These are phyloP conservation scores for Tachina grossa DNA, from an alignment of 2,888 invertebrate genomes.

Conservation along the genomic window DNA sequence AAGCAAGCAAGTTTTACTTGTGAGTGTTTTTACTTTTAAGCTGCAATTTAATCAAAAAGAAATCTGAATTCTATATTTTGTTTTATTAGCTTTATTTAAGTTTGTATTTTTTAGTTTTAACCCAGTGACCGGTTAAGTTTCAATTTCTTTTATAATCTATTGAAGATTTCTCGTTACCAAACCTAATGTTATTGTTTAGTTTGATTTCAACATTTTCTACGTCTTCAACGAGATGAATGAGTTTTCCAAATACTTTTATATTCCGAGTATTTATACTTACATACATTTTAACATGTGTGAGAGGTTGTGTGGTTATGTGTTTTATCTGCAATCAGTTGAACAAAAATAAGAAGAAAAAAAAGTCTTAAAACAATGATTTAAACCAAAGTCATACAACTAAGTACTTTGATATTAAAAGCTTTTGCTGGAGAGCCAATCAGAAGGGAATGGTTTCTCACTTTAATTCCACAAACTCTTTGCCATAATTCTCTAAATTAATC, in stretches of 20 bases:
- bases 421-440: slow-evolving; percentile 15
- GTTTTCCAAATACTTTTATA: slow-evolving; percentile 14
- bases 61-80: neutral
- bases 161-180: slow-evolving; percentile 15
- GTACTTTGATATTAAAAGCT: slow-evolving; percentile 44
- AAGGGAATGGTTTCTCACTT: slow-evolving; percentile 10
- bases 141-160: slow-evolving; percentile 24
- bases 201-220: slow-evolving; percentile 7
- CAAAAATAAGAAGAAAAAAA: slow-evolving; percentile 4
- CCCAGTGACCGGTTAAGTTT: slow-evolving; percentile 16
- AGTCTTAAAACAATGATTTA: slow-evolving; percentile 46
- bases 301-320: slow-evolving; percentile 39
- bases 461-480: neutral
- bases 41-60: neutral
- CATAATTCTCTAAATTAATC: neutral
- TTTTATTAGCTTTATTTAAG: neutral
- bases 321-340: slow-evolving; percentile 56
- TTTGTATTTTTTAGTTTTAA: neutral
- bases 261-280: neutral
- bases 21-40: neutral
- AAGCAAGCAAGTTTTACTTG: slow-evolving; percentile 1
- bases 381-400: slow-evolving; percentile 30
- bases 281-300: neutral
- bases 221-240: slow-evolving; percentile 39
- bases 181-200: slow-evolving; percentile 4